Conservation (phyloP, 1,140 invertebrate species). For the Idris sp. region DNA sequence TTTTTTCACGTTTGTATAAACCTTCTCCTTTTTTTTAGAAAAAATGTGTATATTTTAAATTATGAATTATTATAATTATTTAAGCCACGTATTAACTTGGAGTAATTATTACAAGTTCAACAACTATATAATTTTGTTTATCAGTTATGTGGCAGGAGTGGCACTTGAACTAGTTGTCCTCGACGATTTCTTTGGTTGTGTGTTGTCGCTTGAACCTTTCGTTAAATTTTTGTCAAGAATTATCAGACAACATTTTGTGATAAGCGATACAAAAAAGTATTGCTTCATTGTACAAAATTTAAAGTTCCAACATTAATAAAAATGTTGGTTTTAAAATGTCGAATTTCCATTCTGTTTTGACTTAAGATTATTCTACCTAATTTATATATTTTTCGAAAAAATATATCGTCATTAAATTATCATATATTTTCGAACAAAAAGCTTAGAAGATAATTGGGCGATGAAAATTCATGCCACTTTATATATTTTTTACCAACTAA, state of each 20-base stretch:
- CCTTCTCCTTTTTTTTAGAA: too few species aligned
- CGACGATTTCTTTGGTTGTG: constrained; percentile 13
- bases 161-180: constrained; percentile 21
- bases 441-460: background rate
- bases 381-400: too few species aligned
- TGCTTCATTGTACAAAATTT: too few species aligned
- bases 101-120: constrained; percentile 1
- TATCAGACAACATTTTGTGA: constrained; percentile 1
- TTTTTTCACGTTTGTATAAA: too few species aligned
- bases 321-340: too few species aligned
- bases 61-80: too few species aligned
- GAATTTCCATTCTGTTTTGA: background rate
- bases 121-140: constrained; percentile 9
- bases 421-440: constrained; percentile 3
- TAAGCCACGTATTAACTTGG: too few species aligned
- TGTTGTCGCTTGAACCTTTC: constrained; percentile 10
- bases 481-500: constrained; percentile 7
- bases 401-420: constrained; percentile 3
- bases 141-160: constrained; percentile 10
- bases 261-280: background rate
- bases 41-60: too few species aligned
- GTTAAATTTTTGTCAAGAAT: constrained; percentile 3
- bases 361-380: too few species aligned
- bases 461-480: constrained; percentile 30
- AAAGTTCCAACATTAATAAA: too few species aligned